Evolutionary conservation across 1,140 invertebrate genomes (phyloP), one percentile per base, ranked within the genome.

Genomic region (Penaeus chinensis): DNA sequence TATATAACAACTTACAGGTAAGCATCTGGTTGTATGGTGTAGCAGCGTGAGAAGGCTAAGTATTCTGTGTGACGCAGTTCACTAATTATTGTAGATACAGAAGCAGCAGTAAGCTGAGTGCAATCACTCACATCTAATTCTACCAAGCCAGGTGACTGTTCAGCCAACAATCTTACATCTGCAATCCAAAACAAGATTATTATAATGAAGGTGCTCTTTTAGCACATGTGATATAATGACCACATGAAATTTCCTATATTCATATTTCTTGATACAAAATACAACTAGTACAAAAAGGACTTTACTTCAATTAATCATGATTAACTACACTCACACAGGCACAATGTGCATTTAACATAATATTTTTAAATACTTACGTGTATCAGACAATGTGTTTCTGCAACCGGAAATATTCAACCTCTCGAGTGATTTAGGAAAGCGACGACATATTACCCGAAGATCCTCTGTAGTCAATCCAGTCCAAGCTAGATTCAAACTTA

Each of bases 101-200:
- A 92, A 27, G 92, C 91, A 11, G 93, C 93, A 0, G 95, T 95
- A 1, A 98, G 91, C 32, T 93, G 92, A n/a, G 95, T 95, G 89
- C 96, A 96, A 92, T 98, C 97, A 83, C 96, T 97, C 74, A 98
- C 91, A 93, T 98, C 97, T 71, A 98, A 92, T 92, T 97, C 96
- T 61, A 95, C 92, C n/a, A 98, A 92, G 66, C 94, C 92, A 0
- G 95, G 94, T 91, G 96, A 97, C 18, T 94, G 93, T 54, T 92
- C 92, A 1, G 95, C 94, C 74, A 97, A 92, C 63, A 93, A 92
- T 20, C 92, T 91, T 22, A 98, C 93, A 93, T 96, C 85, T 89
- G 85, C 16, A 76, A 65, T 54, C 54, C 54, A 54, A 54, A 47
- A 54, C 16, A 16, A 54, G 10, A 54, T 54, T 13, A 54, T 54